Percentiles rank a stretch among this genome's conserved stretches.
Evolutionary conservation across 2,888 invertebrate species (phyloP).

Genomic region (Acleris sparsana): DNA sequence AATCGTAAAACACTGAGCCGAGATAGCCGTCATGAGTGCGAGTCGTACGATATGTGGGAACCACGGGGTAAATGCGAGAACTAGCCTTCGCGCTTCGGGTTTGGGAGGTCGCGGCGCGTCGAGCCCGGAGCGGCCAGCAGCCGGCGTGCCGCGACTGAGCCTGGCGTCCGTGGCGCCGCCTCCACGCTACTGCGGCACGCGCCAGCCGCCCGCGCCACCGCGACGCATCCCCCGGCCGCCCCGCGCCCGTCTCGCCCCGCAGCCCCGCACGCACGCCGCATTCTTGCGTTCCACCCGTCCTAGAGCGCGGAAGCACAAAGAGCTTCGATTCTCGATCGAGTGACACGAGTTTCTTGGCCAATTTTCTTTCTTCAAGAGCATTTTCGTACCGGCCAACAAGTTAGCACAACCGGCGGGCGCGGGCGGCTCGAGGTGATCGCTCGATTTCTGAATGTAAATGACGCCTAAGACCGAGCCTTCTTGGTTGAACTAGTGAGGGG

Average conservation of each 20-base stretch:
- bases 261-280: conserved; percentile 79
- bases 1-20: conserved; percentile 19
- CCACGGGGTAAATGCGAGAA: conserved; percentile 44
- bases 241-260: conserved; percentile 48
- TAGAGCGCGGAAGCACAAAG: conserved; percentile 61
- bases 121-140: conserved; percentile 59
- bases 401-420: conserved; percentile 16
- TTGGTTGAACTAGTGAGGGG: too few relatives aligned
- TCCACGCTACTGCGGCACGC: conserved; percentile 82
- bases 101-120: conserved; percentile 52
- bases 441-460: background rate
- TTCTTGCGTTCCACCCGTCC: conserved; percentile 69
- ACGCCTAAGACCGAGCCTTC: background rate
- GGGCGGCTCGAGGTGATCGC: background rate
- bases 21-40: conserved; percentile 48
- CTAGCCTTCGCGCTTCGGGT: conserved; percentile 46
- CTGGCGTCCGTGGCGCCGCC: conserved; percentile 78
- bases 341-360: conserved; percentile 33
- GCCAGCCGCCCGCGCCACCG: conserved; percentile 55
- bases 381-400: conserved; percentile 33
- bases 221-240: conserved; percentile 64
- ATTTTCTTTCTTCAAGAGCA: conserved; percentile 34
- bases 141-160: conserved; percentile 50
- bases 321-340: conserved; percentile 46
- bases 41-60: conserved; percentile 62